Percentiles rank a stretch among this genome's conserved stretches.
Conservation (phyloP, 2,797 vertebrate species). For the Gallirallus australis region DNA sequence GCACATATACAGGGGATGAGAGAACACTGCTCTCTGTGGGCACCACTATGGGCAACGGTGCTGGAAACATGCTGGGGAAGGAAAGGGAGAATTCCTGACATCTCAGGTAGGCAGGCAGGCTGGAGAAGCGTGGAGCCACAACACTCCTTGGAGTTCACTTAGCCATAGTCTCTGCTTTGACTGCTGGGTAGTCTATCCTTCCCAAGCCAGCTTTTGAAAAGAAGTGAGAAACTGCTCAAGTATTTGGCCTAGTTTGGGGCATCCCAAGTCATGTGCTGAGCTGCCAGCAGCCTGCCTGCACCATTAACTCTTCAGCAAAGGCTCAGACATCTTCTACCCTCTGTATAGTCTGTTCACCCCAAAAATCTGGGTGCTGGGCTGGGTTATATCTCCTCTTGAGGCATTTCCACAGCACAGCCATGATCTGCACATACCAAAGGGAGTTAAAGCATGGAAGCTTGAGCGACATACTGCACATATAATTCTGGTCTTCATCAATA, state of each 20-base stretch:
- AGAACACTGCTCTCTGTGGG: not conserved
- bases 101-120: not conserved
- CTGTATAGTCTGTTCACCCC: not conserved
- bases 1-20: not conserved
- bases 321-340: not conserved
- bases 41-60: accelerated
- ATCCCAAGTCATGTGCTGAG: not conserved
- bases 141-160: not conserved
- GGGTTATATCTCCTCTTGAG: not conserved
- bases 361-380: not conserved
- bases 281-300: not conserved
- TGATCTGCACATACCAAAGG: not conserved
- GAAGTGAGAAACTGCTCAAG: not conserved
- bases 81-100: not conserved
- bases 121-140: not conserved
- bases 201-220: not conserved
- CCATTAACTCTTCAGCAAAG: not conserved
- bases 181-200: not conserved
- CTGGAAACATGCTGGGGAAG: not conserved
- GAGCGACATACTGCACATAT: not conserved
- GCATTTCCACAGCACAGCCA: not conserved
- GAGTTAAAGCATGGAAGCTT: not conserved
- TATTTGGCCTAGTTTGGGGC: not conserved
- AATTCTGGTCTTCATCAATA: not conserved
- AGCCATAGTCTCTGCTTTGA: not conserved